phyloP scores from a whole-genome alignment of 2,113 vertebrate genomes.

The Grallaria varia region DNA sequence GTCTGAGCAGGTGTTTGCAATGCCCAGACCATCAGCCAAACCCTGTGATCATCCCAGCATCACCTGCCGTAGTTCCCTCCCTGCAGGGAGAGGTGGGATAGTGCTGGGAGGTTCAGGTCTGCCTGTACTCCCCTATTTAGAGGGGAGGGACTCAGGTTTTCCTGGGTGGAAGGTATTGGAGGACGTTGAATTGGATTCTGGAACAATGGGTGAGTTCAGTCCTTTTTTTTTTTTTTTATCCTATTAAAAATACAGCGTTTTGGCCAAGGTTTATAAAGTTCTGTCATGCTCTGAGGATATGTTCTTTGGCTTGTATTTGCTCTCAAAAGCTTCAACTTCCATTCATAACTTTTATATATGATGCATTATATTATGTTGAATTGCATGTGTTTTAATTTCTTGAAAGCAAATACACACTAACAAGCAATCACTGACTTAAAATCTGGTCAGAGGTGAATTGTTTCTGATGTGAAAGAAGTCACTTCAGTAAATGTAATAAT shows the following conservation, averaged over 20 bases:
- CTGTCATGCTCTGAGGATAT: neutral
- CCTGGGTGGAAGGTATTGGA: neutral
- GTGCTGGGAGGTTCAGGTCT: neutral
- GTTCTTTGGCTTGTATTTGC: neutral
- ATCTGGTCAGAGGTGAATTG: neutral
- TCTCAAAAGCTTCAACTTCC: conserved; percentile 8
- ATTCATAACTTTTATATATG: neutral
- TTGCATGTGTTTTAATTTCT: neutral
- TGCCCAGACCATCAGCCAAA: neutral
- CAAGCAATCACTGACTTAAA: conserved; percentile 20
- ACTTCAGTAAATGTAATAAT: neutral
- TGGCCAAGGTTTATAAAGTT: neutral
- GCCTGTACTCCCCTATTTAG: neutral
- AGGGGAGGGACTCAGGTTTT: neutral
- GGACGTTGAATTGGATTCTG: neutral
- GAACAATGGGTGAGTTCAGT: neutral
- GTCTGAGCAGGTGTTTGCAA: neutral
- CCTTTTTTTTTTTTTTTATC: neutral
- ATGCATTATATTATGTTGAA: neutral
- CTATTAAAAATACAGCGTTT: neutral
- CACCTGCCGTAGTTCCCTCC: neutral
- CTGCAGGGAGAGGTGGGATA: neutral
- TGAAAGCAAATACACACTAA: neutral
- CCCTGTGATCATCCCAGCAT: neutral
- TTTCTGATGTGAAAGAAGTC: conserved; percentile 3